Conservation (phyloP, 2,888 invertebrate species). For the Hofmannophila pseudospretella region DNA sequence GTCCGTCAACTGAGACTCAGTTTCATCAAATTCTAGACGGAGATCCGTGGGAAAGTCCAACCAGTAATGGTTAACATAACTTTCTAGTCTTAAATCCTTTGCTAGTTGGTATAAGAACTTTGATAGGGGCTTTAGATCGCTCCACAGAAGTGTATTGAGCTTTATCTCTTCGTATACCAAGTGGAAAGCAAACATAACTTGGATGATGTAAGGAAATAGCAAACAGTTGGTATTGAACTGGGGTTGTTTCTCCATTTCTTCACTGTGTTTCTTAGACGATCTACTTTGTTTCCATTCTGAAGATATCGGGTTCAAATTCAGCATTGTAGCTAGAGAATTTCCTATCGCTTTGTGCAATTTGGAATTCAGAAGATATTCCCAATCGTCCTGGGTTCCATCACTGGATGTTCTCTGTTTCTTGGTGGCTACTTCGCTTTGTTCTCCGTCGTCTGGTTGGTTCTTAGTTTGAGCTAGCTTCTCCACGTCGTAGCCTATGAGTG, state of each 20-base stretch:
- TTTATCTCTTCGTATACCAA: slow-evolving; percentile 95
- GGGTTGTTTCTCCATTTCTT: slow-evolving; percentile 37
- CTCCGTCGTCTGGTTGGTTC: slow-evolving; percentile 48
- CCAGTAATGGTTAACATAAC: slow-evolving; percentile 89
- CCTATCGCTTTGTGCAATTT: slow-evolving; percentile 74
- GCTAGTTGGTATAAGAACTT: slow-evolving; percentile 86
- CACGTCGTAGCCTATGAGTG: slow-evolving; percentile 85
- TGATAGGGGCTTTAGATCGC: slow-evolving; percentile 82
- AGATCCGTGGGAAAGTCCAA: slow-evolving; percentile 87
- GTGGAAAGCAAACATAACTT: slow-evolving; percentile 89
- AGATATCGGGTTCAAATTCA: slow-evolving; percentile 45
- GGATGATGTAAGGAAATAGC: slow-evolving; percentile 84
- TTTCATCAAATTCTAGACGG: slow-evolving; percentile 47
- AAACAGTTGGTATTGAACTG: slow-evolving; percentile 81
- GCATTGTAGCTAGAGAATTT: slow-evolving; percentile 52
- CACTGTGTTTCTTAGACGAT: slow-evolving; percentile 16
- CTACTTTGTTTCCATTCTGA: slow-evolving; percentile 19
- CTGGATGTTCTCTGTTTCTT: slow-evolving; percentile 90
- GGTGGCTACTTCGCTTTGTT: slow-evolving; percentile 72
- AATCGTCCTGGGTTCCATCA: slow-evolving; percentile 88
- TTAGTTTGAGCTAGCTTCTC: slow-evolving; percentile 73
- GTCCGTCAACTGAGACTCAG: slow-evolving; percentile 73
- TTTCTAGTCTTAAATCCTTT: slow-evolving; percentile 83
- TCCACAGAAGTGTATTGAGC: slow-evolving; percentile 83
- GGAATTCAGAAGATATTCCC: slow-evolving; percentile 83